These are phyloP conservation scores for Sepiola atlantica DNA, from an alignment of 2,888 invertebrate genomes.

Conservation along the genomic window DNA sequence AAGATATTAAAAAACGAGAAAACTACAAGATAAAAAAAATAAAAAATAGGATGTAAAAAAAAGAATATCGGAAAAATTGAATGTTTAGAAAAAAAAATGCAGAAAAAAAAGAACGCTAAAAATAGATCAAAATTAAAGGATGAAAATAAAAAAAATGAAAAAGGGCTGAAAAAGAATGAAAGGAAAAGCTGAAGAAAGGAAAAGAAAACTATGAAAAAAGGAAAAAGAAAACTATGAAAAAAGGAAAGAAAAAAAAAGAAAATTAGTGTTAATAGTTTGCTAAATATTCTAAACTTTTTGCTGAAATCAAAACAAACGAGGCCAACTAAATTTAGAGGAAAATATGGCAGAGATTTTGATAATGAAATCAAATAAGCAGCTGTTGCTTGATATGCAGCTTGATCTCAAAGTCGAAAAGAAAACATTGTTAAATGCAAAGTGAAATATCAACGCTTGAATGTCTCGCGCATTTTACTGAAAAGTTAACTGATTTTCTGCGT, in stretches of 20 bases:
- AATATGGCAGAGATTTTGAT: not conserved
- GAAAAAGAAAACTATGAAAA: not conserved
- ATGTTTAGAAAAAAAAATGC: no score
- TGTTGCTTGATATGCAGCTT: constrained; percentile 38
- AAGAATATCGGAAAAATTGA: no score
- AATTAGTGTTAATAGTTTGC: not conserved
- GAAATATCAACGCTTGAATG: not conserved
- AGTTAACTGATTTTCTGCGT: not conserved
- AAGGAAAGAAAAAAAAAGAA: not conserved
- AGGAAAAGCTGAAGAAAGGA: not conserved
- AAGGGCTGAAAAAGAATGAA: no score
- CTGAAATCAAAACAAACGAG: not conserved
- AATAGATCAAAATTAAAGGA: no score
- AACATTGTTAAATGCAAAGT: not conserved
- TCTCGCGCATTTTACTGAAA: not conserved
- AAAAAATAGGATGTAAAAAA: no score
- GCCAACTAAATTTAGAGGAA: not conserved
- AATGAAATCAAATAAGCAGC: not conserved
- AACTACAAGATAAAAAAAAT: no score
- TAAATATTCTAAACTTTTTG: not conserved
- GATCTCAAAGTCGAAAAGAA: not conserved
- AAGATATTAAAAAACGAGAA: no score
- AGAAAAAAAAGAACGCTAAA: no score
- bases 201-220: not conserved
- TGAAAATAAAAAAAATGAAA: no score